Base-by-base conservation (phyloP, 2,797 vertebrate species). In the Tapera naevia region DNA sequence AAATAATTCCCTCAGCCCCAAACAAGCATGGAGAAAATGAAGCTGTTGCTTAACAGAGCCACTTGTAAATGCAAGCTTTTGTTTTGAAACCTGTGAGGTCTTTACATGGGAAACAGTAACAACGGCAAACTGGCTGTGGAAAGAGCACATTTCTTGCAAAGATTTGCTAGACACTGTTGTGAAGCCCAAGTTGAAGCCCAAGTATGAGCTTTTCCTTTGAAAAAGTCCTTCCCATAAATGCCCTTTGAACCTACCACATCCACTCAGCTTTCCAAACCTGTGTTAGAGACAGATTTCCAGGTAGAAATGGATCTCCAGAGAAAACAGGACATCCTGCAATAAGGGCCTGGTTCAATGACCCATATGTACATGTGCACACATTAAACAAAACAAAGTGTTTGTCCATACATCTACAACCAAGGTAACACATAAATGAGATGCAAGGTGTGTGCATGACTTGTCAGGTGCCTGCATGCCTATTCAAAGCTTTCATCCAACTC, bases 21-120 rank as follows among this genome's bases (percentile, higher is more conserved):
- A 89, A 56, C 33, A 46, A 19, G 24, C 30, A 46, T 30, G 37
- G 73, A 50, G 24, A 88, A 48, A 65, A 92, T 75, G 27, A 81
- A 91, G 28, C 25, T 4, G 24, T 22, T 90, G 56, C 67, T 69
- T 27, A 60, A 75, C 48, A 53, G 46, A 82, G 76, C 46, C 70
- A 2, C 67, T 80, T 39, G 25, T 46, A 75, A 89, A 86, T 7
- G 11, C 89, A 79, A 86, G 67, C 39, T 39, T 32, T 56, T 46
- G 64, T 80, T 93, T 79, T 86, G 66, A 94, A 96, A 92, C 51
- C 72, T n/a, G 6, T 1, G 5, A 32, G 28, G 64, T 16, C 86
- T 13, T 82, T 50, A 70, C 80, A 69, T n/a, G 32, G 37, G 56
- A 91, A 94, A 96, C 5, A 32, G 28, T 51, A 80, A 67, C 45